Conservation (phyloP, 2,888 invertebrate genomes). For the Cryptocephalus primarius region DNA sequence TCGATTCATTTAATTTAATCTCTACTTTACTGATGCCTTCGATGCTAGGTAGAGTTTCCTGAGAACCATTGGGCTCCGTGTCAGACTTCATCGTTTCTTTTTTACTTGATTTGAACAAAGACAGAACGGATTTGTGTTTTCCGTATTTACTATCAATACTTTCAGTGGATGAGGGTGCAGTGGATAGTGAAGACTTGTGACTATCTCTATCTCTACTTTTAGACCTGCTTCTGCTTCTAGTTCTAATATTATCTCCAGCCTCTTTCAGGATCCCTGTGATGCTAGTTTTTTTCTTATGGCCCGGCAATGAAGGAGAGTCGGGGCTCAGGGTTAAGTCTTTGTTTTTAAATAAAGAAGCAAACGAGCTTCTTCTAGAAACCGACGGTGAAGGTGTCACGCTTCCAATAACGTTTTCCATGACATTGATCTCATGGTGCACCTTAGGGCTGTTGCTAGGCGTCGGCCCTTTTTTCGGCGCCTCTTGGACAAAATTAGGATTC, state of each 20-base stretch:
- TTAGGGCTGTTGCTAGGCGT: slow-evolving; percentile 39
- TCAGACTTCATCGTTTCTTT: slow-evolving; percentile 31
- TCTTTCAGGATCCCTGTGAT: slow-evolving; percentile 32
- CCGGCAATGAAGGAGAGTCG: slow-evolving; percentile 44
- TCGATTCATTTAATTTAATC: slow-evolving; percentile 25
- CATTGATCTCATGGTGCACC: slow-evolving; percentile 25
- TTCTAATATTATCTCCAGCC: slow-evolving; percentile 30
- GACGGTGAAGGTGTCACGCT: slow-evolving; percentile 56
- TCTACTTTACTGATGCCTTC: slow-evolving; percentile 40
- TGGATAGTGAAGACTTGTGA: slow-evolving; percentile 31
- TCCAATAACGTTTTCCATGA: slow-evolving; percentile 13
- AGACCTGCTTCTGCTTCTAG: slow-evolving; percentile 39
- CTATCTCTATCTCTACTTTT: slow-evolving; percentile 51
- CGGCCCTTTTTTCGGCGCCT: slow-evolving; percentile 19
- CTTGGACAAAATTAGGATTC: slow-evolving; percentile 3
- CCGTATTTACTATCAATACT: slow-evolving; percentile 33
- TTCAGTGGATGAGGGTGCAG: slow-evolving; percentile 43
- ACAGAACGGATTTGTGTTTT: slow-evolving; percentile 56
- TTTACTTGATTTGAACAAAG: slow-evolving; percentile 53
- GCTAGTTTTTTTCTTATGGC: slow-evolving; percentile 27
- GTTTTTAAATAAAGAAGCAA: slow-evolving; percentile 69
- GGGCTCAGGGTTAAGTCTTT: slow-evolving; percentile 55
- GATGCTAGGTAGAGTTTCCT: slow-evolving; percentile 24
- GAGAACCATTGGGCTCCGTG: slow-evolving; percentile 16
- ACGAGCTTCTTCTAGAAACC: slow-evolving; percentile 68